These are phyloP conservation scores for Engystomops pustulosus DNA, from an alignment of 2,113 vertebrate genomes.

Conservation along the genomic window DNA sequence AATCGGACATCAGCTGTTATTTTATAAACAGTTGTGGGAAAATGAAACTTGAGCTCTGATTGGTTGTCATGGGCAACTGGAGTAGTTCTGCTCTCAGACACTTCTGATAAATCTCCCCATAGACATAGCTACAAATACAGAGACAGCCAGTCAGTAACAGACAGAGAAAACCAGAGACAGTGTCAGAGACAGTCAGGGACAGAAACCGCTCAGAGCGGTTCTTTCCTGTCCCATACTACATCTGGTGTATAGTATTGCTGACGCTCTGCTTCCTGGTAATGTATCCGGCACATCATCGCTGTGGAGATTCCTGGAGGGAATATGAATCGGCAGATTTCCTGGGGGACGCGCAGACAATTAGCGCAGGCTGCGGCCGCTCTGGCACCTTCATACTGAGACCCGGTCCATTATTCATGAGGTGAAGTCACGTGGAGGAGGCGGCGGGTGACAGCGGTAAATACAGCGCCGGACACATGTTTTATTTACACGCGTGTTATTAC, in stretches of 20 bases:
- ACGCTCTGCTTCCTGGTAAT: not conserved
- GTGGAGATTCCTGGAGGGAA: not conserved
- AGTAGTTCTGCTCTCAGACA: too few relatives aligned
- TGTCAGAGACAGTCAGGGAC: too few relatives aligned
- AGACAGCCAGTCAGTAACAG: too few relatives aligned
- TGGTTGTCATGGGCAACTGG: too few relatives aligned
- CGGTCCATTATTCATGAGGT: not conserved
- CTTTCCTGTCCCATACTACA: too few relatives aligned
- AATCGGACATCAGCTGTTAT: too few relatives aligned
- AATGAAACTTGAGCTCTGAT: too few relatives aligned
- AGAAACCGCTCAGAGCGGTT: too few relatives aligned
- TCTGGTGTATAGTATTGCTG: not conserved
- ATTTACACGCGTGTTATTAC: slow-evolving; percentile 1
- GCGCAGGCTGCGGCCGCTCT: not conserved
- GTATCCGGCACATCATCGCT: not conserved
- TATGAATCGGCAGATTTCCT: not conserved
- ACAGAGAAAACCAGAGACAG: too few relatives aligned
- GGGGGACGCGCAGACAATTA: slow-evolving; percentile 9
- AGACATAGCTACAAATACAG: too few relatives aligned
- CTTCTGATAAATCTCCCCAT: too few relatives aligned
- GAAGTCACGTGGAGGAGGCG: not conserved
- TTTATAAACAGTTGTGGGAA: too few relatives aligned
- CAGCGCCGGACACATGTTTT: slow-evolving; percentile 8
- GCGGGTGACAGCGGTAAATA: not conserved
- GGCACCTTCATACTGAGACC: not conserved